Percentiles rank a stretch among this genome's conserved stretches.
These are phyloP conservation scores for Crocallis elinguaria DNA, from an alignment of 2,888 invertebrate genomes.

Conservation along the genomic window DNA sequence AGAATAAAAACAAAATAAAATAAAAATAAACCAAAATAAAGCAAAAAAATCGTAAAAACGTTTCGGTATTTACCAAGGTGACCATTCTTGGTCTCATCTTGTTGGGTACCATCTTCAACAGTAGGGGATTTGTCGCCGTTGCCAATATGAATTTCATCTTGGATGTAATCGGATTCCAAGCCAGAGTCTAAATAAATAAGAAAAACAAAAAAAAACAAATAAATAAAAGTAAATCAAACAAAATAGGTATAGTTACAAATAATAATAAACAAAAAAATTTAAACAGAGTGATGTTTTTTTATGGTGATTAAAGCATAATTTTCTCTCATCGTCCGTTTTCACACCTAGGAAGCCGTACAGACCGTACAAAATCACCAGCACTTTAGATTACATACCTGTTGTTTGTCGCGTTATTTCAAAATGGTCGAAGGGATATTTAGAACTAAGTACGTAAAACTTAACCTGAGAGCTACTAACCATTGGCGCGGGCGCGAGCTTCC, in stretches of 20 bases:
- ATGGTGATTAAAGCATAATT: no score
- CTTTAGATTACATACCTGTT: no score
- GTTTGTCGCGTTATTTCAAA: no score
- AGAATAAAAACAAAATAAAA: constrained; percentile 48
- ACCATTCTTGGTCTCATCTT: constrained; percentile 80
- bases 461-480: constrained; percentile 93
- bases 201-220: constrained; percentile 48
- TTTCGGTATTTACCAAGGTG: constrained; percentile 80
- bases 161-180: constrained; percentile 87
- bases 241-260: no score
- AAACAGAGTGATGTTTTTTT: no score
- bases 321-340: no score
- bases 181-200: constrained; percentile 83
- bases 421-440: no score
- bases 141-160: constrained; percentile 80
- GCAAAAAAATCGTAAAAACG: constrained; percentile 26
- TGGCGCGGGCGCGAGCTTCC: constrained; percentile 94
- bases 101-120: constrained; percentile 74
- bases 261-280: constrained; percentile 31
- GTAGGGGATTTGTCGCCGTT: constrained; percentile 74
- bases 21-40: constrained; percentile 28
- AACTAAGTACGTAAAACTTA: no score
- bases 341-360: no score
- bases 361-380: no score
- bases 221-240: constrained; percentile 49